Evolutionary conservation across 2,113 vertebrate genomes (phyloP).

Genomic region (Martes martes): DNA sequence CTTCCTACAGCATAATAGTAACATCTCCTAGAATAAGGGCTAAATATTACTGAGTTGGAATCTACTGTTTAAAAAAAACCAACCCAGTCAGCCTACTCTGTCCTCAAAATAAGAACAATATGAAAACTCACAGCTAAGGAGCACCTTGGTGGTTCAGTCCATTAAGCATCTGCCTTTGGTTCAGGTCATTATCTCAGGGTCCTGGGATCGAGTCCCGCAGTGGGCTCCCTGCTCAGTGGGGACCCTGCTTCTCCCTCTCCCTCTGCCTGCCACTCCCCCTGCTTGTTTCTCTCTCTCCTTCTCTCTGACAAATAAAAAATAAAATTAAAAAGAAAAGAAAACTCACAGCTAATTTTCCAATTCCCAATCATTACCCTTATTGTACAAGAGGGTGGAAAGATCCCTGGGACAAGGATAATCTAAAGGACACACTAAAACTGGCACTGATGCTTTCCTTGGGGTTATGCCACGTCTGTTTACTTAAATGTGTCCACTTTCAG

Average conservation of each 20-base stretch:
- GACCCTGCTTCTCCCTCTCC: too few species aligned
- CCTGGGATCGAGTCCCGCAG: accelerated
- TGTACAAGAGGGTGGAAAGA: neutral
- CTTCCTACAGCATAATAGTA: neutral
- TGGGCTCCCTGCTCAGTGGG: too few species aligned
- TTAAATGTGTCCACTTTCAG: neutral
- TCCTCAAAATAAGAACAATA: neutral
- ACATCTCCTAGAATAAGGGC: neutral
- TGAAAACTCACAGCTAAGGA: neutral
- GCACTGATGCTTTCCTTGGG: neutral
- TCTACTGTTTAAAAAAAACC: neutral
- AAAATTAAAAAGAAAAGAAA: neutral
- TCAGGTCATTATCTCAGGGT: too few species aligned
- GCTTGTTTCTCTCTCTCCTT: too few species aligned
- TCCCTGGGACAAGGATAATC: neutral
- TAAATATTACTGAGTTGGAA: neutral
- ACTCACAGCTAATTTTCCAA: neutral
- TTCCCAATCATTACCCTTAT: neutral
- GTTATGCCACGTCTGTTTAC: neutral
- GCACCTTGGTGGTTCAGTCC: too few species aligned
- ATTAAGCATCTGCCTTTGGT: too few species aligned
- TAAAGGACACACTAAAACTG: neutral
- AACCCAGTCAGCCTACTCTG: neutral
- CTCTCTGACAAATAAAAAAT: too few species aligned
- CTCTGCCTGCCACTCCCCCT: too few species aligned